Percentiles rank a stretch among this genome's conserved stretches.
Evolutionary conservation across 2,888 invertebrate genomes (phyloP).

Genomic region (Halictus ligatus): DNA sequence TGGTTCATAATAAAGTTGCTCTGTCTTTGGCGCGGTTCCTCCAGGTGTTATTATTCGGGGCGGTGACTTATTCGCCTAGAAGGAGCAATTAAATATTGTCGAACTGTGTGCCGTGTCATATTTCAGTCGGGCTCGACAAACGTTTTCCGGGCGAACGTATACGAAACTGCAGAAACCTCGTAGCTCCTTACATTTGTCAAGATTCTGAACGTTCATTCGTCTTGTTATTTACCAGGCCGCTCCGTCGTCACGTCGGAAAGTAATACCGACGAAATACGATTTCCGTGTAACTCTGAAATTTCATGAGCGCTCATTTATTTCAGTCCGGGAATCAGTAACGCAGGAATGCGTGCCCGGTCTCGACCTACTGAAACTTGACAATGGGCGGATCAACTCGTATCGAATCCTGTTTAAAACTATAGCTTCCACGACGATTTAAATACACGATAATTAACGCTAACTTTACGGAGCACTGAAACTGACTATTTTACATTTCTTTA

Average conservation of each 20-base stretch:
- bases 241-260: constrained; percentile 59
- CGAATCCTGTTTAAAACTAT: constrained; percentile 9
- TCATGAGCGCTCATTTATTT: constrained; percentile 28
- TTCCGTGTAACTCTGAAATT: constrained; percentile 49
- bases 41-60: constrained; percentile 51
- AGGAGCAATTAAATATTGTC: constrained; percentile 71
- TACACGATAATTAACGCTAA: constrained; percentile 13
- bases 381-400: not conserved
- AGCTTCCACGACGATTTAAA: not conserved
- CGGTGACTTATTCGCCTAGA: constrained; percentile 60
- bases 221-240: constrained; percentile 63
- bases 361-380: too few species aligned
- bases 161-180: constrained; percentile 42
- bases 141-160: constrained; percentile 62
- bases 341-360: not conserved
- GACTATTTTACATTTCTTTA: too few species aligned
- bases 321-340: constrained; percentile 1
- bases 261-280: constrained; percentile 60
- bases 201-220: constrained; percentile 67
- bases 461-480: too few species aligned
- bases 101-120: constrained; percentile 56
- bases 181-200: constrained; percentile 67
- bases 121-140: constrained; percentile 65
- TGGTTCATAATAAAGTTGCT: constrained; percentile 38
- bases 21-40: constrained; percentile 33